Evolutionary conservation across 2,888 invertebrate species (phyloP).

Genomic region (Heliconius aoede): DNA sequence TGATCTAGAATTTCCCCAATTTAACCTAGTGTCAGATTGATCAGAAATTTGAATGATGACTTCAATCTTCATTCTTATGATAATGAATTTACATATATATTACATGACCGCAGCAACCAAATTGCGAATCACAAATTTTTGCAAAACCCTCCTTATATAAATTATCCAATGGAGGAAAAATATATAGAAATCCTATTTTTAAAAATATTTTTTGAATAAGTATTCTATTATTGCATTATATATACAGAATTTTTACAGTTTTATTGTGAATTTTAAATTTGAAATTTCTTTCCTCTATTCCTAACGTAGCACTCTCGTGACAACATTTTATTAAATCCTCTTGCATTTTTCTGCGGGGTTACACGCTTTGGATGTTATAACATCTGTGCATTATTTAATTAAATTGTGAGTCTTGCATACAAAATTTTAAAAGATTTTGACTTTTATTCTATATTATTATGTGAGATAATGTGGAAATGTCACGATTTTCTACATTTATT

Average conservation of each 20-base stretch:
- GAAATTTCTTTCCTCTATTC: not conserved
- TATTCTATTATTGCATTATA: no score
- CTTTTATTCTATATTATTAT: conserved; percentile 8
- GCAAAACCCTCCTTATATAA: no score
- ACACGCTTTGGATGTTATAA: conserved; percentile 24
- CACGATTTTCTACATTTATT: not conserved
- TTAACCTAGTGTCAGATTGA: no score
- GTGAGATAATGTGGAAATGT: not conserved
- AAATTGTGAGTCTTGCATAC: conserved; percentile 16
- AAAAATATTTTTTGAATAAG: no score
- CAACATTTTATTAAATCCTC: conserved; percentile 22
- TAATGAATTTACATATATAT: no score
- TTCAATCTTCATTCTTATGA: no score
- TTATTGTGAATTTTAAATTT: not conserved
- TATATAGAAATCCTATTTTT: no score
- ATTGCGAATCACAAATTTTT: no score
- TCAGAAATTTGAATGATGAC: no score
- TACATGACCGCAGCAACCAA: no score
- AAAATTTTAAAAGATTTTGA: conserved; percentile 7
- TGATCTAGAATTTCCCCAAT: no score
- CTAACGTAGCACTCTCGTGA: conserved; percentile 1
- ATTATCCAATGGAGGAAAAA: no score
- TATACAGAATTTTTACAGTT: not conserved
- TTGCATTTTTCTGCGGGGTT: conserved; percentile 20
- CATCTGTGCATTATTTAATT: conserved; percentile 29